Percentiles rank a stretch among this genome's conserved stretches.
Evolutionary conservation across 2,888 invertebrate genomes (phyloP).

Genomic region (Iphiclides podalirius): DNA sequence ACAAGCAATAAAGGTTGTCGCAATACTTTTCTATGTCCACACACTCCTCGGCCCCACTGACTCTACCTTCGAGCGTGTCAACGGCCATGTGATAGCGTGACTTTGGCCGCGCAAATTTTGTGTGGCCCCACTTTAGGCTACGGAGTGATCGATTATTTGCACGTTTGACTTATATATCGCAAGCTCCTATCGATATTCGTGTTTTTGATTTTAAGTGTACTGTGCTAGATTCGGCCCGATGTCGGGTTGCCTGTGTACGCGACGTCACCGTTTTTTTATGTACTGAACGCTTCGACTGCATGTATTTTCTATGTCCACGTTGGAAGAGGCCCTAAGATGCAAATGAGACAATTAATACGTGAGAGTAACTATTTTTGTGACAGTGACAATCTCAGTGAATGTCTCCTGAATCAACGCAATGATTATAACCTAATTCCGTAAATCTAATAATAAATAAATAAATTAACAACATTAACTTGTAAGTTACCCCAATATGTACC

Average conservation of each 20-base stretch:
- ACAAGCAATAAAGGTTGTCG: slow-evolving; percentile 60
- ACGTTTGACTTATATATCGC: slow-evolving; percentile 63
- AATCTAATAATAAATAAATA: no score
- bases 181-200: slow-evolving; percentile 53
- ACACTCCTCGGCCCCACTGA: slow-evolving; percentile 44
- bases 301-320: slow-evolving; percentile 39
- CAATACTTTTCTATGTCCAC: slow-evolving; percentile 46
- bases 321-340: background rate
- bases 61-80: slow-evolving; percentile 41
- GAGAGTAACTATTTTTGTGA: no score
- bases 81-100: slow-evolving; percentile 54
- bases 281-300: slow-evolving; percentile 24
- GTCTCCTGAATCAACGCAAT: no score
- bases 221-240: slow-evolving; percentile 44
- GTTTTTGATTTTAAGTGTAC: slow-evolving; percentile 40
- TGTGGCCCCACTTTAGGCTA: no score
- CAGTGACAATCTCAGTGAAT: no score
- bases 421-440: no score
- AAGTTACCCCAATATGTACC: no score
- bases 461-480: no score
- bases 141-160: slow-evolving; percentile 61
- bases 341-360: no score
- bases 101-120: slow-evolving; percentile 55
- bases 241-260: slow-evolving; percentile 11
- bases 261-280: slow-evolving; percentile 27